Evolutionary conservation across 2,113 vertebrate species (phyloP), one percentile per base, ranked within the genome.

Genomic region (Erythrocercus mccallii): DNA sequence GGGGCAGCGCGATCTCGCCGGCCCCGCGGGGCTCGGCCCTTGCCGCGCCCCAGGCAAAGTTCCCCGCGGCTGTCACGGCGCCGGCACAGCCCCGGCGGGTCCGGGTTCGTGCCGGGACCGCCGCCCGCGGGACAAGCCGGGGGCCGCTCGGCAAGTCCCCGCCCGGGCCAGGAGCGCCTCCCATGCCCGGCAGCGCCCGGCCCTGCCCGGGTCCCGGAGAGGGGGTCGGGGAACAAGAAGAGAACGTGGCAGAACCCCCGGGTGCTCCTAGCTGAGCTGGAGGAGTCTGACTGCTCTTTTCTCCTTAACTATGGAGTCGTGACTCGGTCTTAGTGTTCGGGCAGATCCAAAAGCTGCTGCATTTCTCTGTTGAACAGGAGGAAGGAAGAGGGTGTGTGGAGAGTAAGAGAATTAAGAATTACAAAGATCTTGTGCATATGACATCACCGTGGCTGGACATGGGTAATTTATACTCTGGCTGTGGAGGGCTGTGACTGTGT

Each of bases 371-470:
- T 80, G 93, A 83, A 35, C 71, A 11, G 82, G 81, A 95, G 94
- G 95, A 95, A 96, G 94, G 95, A 97, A 94, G 88, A 95, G 83
- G 90, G 88, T 90, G 96, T 94, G 95, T 90, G 61, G 65, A 91
- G 91, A 93, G 11, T 42, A 51, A 74, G 82, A 57, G 94, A 73
- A 45, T 94, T 84, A 35, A 22, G 91, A 91, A 72, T 94, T 71
- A 12, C 82, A 48, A 27, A 94, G 88, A 65, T 86, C 80, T 77
- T 92, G 65, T 47, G 82, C 73, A 11, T 38, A 58, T 95, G 95
- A 96, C 84, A 83, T 90, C 92, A 85, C 24, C 62, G 42, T 47
- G 79, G 57, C 78, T 83, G 84, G 90, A 60, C 53, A 8, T 25
- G 87, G 58, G 50, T 74, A 18, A 53, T 71, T 87, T 86, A 17